A percentile compares a stretch with the other conserved stretches of the same genome.
These are phyloP conservation scores for Hystrix cristata DNA, from an alignment of 2,113 vertebrate species.

Conservation along the genomic window DNA sequence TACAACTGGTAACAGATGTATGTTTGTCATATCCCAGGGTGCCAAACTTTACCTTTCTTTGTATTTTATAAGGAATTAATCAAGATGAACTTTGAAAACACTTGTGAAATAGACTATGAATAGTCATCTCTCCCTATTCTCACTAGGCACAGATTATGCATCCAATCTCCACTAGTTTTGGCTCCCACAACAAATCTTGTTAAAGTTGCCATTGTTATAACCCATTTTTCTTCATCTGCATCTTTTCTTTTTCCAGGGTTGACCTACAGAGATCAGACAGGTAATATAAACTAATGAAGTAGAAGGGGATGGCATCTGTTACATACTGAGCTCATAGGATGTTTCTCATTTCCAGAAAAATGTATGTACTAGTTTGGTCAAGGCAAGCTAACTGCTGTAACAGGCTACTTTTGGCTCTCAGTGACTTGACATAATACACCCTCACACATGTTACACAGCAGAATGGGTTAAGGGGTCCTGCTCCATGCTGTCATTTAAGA, in stretches of 20 bases:
- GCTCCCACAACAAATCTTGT: neutral
- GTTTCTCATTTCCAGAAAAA: constrained; percentile 41
- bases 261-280: neutral
- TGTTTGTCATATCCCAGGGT: neutral
- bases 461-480: neutral
- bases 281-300: neutral
- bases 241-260: neutral
- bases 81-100: neutral
- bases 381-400: neutral
- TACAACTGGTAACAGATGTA: neutral
- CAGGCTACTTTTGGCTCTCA: neutral
- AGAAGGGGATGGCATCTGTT: neutral
- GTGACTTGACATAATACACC: neutral
- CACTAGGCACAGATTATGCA: neutral
- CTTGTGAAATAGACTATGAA: neutral
- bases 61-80: neutral
- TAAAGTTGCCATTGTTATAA: neutral
- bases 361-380: neutral
- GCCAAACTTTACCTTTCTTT: neutral
- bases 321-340: neutral
- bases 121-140: neutral
- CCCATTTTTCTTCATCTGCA: neutral
- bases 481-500: neutral
- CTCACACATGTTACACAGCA: neutral
- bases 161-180: neutral